Evolutionary conservation across 2,888 invertebrate species (phyloP).

Genomic region (Diaprepes abbreviatus): DNA sequence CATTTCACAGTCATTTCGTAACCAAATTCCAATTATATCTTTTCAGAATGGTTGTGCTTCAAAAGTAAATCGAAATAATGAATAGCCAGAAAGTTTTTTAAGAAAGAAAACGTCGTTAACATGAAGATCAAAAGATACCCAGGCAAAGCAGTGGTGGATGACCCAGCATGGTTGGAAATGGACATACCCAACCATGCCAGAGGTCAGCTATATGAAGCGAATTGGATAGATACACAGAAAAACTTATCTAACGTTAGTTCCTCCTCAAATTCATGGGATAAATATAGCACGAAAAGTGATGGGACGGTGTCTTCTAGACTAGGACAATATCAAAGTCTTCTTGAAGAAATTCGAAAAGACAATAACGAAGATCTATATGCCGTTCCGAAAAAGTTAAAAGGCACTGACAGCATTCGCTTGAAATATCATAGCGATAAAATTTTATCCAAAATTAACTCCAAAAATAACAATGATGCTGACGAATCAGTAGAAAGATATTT

Average conservation of each 20-base stretch:
- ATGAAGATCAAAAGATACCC: slow-evolving; percentile 91
- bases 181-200: slow-evolving; percentile 79
- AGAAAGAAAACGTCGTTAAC: not conserved
- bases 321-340: slow-evolving; percentile 62
- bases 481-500: slow-evolving; percentile 57
- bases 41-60: not conserved
- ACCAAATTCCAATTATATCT: not conserved
- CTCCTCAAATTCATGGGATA: slow-evolving; percentile 62
- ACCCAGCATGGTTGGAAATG: slow-evolving; percentile 74
- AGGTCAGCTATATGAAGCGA: slow-evolving; percentile 84
- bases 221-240: slow-evolving; percentile 83
- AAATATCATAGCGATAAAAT: slow-evolving; percentile 66
- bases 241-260: slow-evolving; percentile 69
- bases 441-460: slow-evolving; percentile 63
- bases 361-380: slow-evolving; percentile 57
- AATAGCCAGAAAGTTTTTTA: not conserved
- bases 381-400: slow-evolving; percentile 53
- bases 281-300: slow-evolving; percentile 58
- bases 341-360: slow-evolving; percentile 59
- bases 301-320: slow-evolving; percentile 65
- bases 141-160: slow-evolving; percentile 80
- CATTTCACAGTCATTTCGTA: not conserved
- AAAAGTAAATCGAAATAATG: not conserved
- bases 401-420: slow-evolving; percentile 58
- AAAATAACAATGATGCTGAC: slow-evolving; percentile 55